These are phyloP conservation scores for Quadroppia sp. DNA, from an alignment of 2,888 invertebrate species.

Conservation along the genomic window DNA sequence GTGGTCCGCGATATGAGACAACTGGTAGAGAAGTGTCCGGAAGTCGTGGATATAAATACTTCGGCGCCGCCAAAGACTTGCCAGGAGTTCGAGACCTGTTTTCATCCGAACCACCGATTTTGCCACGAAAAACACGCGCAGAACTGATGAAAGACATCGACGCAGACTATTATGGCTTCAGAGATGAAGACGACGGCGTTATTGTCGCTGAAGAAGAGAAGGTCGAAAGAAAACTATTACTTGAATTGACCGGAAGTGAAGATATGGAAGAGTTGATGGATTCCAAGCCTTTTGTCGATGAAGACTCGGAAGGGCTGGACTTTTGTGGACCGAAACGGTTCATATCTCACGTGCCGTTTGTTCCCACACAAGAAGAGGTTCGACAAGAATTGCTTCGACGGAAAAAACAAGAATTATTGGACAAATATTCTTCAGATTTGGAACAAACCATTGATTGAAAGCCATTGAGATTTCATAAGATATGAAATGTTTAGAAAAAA, in stretches of 20 bases:
- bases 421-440: constrained; percentile 63
- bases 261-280: constrained; percentile 36
- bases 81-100: constrained; percentile 97
- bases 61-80: constrained; percentile 94
- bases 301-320: constrained; percentile 45
- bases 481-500: too few species aligned
- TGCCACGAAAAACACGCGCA: constrained; percentile 83
- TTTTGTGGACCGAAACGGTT: constrained; percentile 49
- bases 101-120: constrained; percentile 88
- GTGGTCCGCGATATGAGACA: constrained; percentile 86
- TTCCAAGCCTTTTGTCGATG: constrained; percentile 48
- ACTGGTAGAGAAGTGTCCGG: constrained; percentile 96
- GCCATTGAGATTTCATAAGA: background rate
- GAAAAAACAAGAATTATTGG: constrained; percentile 85
- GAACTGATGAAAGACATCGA: constrained; percentile 98
- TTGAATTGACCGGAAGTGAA: background rate
- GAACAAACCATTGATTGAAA: background rate
- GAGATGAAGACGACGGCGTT: constrained; percentile 97
- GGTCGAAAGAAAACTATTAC: constrained; percentile 59
- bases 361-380: constrained; percentile 83
- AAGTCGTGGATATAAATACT: constrained; percentile 96
- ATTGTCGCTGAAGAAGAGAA: constrained; percentile 78
- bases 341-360: constrained; percentile 77
- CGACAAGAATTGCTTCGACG: constrained; percentile 74
- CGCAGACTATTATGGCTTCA: constrained; percentile 97